Evolutionary conservation across 2,888 invertebrate genomes (phyloP), one percentile per base, ranked within the genome.

Genomic region (Lottia gigantea): DNA sequence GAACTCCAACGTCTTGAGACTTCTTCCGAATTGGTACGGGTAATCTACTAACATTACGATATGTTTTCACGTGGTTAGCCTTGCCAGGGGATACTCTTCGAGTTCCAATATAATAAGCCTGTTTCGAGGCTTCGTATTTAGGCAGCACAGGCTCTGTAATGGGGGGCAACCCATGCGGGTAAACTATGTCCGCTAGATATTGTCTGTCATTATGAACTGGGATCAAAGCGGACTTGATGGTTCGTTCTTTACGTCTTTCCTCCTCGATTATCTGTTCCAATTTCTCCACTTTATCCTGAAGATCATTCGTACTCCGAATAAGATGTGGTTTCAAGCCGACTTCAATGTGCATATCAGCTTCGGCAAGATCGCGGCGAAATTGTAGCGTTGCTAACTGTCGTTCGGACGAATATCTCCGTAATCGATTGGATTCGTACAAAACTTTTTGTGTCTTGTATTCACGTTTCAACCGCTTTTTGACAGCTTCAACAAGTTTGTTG

Each of bases 221-320:
- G 19, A 82, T 72, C 8, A 85, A 71, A 12, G 83, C 85, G 23
- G 80, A 77, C 66, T 82, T 80, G 14, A 85, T 78, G 11, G 77
- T 79, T 61, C 80, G 79, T 71, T 82, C 73, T 66, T 83, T 80
- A 46, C 75, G 76, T 55, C 73, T 80, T 49, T 82, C 80, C n/a
- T 77, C 77, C 23, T 80, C 80, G 12, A 85, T 67, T 15, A 69
- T 73, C 68, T 80, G 68, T 64, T 85, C 85, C 12, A 84, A 72
- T 19, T 78, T 79, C 67, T 84, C 84, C 65, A 84, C 84, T 11
- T 77, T 76, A 65, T 83, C 83, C 67, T 85, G 85, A 0, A 82
- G 78, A 63, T 82, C 82, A 66, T 85, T 83, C 40, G 83, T 83
- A 64, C 76, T 77, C 55, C 78, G 78, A 45, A 85, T 82, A 19